Base-by-base conservation (phyloP, 2,113 vertebrate species). In the Scomber colias region DNA sequence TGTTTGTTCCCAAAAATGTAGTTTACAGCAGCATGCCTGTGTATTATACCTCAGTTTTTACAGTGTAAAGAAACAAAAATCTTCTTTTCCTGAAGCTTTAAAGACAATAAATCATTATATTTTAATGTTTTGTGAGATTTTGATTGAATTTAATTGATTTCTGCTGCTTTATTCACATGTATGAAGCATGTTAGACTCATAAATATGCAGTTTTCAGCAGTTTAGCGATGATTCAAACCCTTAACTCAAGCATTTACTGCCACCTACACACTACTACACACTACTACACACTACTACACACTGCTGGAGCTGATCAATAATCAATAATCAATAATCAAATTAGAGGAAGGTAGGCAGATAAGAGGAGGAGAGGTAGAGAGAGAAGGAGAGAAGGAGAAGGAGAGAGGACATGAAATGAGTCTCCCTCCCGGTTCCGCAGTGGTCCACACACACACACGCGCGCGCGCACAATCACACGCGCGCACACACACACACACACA, bases 371-470 rank as follows among this genome's bases (percentile, higher is more conserved):
- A 21, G 21, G n/a, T 12, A 57, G 21, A 8, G 16, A 27, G 6
- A 30, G 63, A 8, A 1, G 55, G 51, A 13, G n/a, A n/a, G n/a
- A n/a, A n/a, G 27, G 27, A 56, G 5, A 21, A 17, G n/a, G 6
- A 30, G 63, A 8, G 1, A 60, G 71, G 56, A 51, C 57, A 65
- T 12, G 3, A 7, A n/a, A 40, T 24, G 56, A 68, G 68, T 49
- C 56, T 5, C 24, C 19, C 67, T 24, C 44, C n/a, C 49, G 68
- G 76, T 82, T 88, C 89, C 87, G 87, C 89, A 90, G 87, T 91
- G 89, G 62, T 72, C 31, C 73, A 53, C 69, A 51, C 75, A 51
- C 68, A 31, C 69, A 48, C 64, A 44, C 56, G 8, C 66, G 60
- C 69, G 8, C 61, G 45, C 61, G 30, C 53, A n/a, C 64, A 45